phyloP scores from a whole-genome alignment of 1,140 invertebrate genomes.

The Ceratitis capitata region DNA sequence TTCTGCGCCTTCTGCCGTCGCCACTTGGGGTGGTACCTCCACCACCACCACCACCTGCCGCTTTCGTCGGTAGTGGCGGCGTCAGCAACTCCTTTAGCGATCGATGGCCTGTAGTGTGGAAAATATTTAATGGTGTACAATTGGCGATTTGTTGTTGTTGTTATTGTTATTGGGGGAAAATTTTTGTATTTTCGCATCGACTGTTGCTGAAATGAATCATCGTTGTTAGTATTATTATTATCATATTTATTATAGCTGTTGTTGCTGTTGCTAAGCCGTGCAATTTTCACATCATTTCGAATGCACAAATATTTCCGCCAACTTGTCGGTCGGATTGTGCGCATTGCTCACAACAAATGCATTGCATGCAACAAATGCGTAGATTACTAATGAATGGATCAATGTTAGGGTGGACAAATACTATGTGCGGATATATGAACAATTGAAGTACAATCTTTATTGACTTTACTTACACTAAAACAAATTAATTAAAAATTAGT shows the following conservation, averaged over 20 bases:
- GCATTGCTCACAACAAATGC: neutral
- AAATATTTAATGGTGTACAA: constrained; percentile 25
- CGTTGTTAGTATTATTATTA: neutral
- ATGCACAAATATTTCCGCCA: constrained; percentile 22
- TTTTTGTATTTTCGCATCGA: neutral
- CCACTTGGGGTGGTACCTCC: neutral
- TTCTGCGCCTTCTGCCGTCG: neutral
- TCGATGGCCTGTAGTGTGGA: neutral
- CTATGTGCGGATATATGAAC: neutral
- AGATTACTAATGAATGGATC: too few relatives aligned
- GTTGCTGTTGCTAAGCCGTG: neutral
- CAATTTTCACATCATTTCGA: constrained; percentile 8
- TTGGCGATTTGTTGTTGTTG: too few relatives aligned
- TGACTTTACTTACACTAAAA: too few relatives aligned
- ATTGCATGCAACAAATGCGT: constrained; percentile 31
- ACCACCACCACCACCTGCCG: neutral
- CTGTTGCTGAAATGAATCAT: neutral
- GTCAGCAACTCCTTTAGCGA: neutral
- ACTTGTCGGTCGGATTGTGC: neutral
- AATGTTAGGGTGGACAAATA: too few relatives aligned
- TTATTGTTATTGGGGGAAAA: neutral
- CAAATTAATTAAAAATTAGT: too few relatives aligned
- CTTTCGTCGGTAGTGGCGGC: neutral
- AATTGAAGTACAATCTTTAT: too few relatives aligned
- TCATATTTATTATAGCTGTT: neutral